Evolutionary conservation across 2,113 vertebrate genomes (phyloP), one percentile per base, ranked within the genome.

Genomic region (Emberiza fucata): DNA sequence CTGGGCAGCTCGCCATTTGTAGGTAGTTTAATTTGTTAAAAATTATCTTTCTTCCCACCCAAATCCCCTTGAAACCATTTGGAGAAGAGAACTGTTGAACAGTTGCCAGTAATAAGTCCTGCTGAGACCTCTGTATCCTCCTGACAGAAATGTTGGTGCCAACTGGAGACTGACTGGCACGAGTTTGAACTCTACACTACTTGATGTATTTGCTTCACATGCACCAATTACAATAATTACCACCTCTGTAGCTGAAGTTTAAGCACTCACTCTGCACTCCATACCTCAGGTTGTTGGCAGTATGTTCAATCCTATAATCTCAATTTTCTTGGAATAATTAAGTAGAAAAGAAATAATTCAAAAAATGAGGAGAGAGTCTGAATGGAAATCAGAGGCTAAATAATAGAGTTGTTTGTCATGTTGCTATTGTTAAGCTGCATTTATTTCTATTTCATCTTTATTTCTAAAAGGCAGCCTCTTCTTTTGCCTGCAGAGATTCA

Each of bases 21-120:
- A 97, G 94, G 95, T 96, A 95, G 96, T 95, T 97, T 93, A 94
- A 95, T 94, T 96, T 95, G 92, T 96, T 96, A 97, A 96, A 95
- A 96, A 96, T 95, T 69, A 81, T 95, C 92, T 88, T 90, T 33
- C 92, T 92, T 91, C 89, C 91, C 81, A 95, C 91, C 85, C 84
- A 86, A 95, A 89, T 94, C 94, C 92, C 94, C 86, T 95, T 83
- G 92, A 95, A 95, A 95, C 91, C 89, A 92, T 92, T 97, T 96
- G 91, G 90, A 97, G 87, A 94, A 60, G 87, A 96, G 84, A 96
- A 91, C 40, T 92, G 72, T 90, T 95, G 94, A 95, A 83, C 51
- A 68, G 85, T 89, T 97, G 95, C 96, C 96, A 96, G 54, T 88
- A 95, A 68, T 92, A 92, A 94, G 92, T 88, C 91, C 96, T 95